Percentiles rank a stretch among this genome's conserved stretches.
Conservation (phyloP, 1,140 invertebrate genomes). For the Ceratitis capitata region DNA sequence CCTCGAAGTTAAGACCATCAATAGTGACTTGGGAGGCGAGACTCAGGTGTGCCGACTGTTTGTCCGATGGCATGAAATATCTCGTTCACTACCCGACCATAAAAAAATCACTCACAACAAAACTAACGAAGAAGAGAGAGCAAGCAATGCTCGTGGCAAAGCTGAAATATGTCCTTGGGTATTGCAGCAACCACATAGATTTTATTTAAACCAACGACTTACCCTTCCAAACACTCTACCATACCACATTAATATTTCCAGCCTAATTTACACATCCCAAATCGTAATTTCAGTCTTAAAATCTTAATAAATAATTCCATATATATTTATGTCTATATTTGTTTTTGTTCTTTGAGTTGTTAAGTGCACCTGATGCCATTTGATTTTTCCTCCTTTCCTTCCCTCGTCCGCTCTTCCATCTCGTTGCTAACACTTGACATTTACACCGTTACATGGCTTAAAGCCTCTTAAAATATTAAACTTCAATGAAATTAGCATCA, state of each 20-base stretch:
- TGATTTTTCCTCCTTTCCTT: background rate
- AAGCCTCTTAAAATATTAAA: constrained; percentile 33
- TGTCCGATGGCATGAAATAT: too few species aligned
- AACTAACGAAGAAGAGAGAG: too few species aligned
- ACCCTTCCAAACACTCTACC: background rate
- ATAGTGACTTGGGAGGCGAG: too few species aligned
- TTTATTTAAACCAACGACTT: background rate
- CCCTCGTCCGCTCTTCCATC: background rate
- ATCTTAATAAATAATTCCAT: background rate
- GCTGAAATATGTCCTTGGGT: too few species aligned
- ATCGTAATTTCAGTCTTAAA: background rate
- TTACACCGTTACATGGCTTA: background rate
- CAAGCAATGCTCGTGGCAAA: too few species aligned
- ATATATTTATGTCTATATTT: background rate
- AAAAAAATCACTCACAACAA: too few species aligned
- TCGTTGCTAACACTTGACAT: constrained; percentile 5
- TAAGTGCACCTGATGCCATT: constrained; percentile 13
- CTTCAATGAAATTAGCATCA: constrained; percentile 23
- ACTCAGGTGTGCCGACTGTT: too few species aligned
- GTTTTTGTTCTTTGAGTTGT: background rate
- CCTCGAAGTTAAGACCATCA: too few species aligned
- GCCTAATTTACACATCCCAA: background rate
- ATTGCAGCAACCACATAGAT: background rate
- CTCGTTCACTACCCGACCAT: too few species aligned
- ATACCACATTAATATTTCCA: background rate